Evolutionary conservation across 1,140 invertebrate genomes (phyloP).

Genomic region (Lasaia peninsularis): DNA sequence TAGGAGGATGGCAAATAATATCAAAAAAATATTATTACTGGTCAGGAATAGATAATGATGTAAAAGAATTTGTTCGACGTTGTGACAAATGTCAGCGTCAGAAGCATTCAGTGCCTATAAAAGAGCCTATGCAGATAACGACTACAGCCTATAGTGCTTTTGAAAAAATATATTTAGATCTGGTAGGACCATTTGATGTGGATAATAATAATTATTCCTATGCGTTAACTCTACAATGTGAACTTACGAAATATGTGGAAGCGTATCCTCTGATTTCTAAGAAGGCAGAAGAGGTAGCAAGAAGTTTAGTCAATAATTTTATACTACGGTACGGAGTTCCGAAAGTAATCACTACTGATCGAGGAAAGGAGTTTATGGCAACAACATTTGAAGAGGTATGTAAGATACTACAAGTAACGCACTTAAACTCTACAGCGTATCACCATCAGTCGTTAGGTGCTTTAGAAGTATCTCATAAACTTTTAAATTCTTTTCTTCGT

Average conservation of each 20-base stretch:
- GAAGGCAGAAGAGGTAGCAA: background rate
- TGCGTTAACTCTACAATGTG: conserved; percentile 11
- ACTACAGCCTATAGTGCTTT: conserved; percentile 4
- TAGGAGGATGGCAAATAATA: conserved; percentile 19
- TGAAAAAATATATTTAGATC: conserved; percentile 20
- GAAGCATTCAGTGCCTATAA: background rate
- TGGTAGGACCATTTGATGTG: conserved; percentile 13
- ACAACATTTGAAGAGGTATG: conserved; percentile 21
- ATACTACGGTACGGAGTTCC: conserved; percentile 17
- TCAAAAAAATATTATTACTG: conserved; percentile 18
- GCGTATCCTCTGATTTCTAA: conserved; percentile 11
- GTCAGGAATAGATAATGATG: too few relatives aligned
- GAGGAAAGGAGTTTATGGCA: conserved; percentile 6
- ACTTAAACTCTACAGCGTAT: conserved; percentile 25
- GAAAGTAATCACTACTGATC: conserved; percentile 2
- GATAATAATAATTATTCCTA: conserved; percentile 13
- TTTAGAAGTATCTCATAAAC: conserved; percentile 30
- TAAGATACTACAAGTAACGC: conserved; percentile 22
- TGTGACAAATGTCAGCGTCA: too few relatives aligned
- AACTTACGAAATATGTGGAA: conserved; percentile 2
- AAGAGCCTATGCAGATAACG: conserved; percentile 14
- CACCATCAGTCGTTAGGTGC: conserved; percentile 28
- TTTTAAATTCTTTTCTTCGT: conserved; percentile 24
- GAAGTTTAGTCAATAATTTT: conserved; percentile 13
- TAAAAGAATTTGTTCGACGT: too few relatives aligned